Conservation (phyloP, 2,113 vertebrate genomes). For the Lagopus muta region DNA sequence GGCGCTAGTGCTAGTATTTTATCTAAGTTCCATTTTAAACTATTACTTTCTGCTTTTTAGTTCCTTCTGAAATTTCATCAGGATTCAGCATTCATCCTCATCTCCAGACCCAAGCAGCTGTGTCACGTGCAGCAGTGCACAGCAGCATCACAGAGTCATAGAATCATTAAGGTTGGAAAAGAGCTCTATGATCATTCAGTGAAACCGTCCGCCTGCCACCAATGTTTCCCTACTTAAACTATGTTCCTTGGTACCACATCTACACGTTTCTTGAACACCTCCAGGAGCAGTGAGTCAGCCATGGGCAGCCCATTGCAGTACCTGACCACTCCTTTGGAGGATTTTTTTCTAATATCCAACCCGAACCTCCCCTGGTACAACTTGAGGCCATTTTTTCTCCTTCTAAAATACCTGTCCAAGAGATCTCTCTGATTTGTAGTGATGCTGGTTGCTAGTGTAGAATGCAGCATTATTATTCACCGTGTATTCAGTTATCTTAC, state of each 20-base stretch:
- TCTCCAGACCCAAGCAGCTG: not conserved
- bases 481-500: not conserved
- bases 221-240: too few species aligned
- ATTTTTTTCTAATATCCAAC: too few species aligned
- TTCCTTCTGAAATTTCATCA: not conserved
- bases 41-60: not conserved
- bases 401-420: not conserved
- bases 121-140: not conserved
- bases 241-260: too few species aligned
- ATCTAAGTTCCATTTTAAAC: not conserved
- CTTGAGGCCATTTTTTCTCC: too few species aligned
- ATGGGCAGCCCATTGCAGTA: too few species aligned
- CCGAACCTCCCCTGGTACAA: too few species aligned
- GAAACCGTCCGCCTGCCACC: too few species aligned
- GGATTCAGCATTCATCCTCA: not conserved
- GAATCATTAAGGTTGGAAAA: too few species aligned
- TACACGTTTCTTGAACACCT: too few species aligned
- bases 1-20: not conserved
- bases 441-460: not conserved
- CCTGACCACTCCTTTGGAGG: too few species aligned
- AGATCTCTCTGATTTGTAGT: not conserved
- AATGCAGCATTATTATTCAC: not conserved
- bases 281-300: too few species aligned
- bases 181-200: too few species aligned
- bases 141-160: not conserved